These are phyloP conservation scores for Paedocypris sp. DNA, from an alignment of 2,113 vertebrate genomes.

Conservation along the genomic window DNA sequence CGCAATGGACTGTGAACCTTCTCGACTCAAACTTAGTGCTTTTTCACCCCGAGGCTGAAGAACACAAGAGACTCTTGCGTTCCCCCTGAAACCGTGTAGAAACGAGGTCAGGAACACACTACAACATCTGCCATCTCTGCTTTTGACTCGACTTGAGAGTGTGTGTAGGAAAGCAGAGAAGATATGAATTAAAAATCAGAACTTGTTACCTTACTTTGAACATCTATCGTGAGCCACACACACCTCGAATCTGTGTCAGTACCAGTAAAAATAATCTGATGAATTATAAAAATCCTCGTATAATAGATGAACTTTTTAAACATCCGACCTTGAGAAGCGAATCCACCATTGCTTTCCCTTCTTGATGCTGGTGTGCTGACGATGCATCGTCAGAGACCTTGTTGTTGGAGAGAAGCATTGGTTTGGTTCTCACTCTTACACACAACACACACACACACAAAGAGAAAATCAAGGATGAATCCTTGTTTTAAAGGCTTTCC, in stretches of 20 bases:
- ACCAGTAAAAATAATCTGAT: no score
- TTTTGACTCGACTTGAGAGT: no score
- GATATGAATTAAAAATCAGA: not conserved
- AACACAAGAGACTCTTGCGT: slow-evolving; percentile 12
- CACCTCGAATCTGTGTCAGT: no score
- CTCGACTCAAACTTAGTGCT: slow-evolving; percentile 48
- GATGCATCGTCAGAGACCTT: slow-evolving; percentile 54
- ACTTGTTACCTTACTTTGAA: no score
- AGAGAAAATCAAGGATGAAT: slow-evolving; percentile 30
- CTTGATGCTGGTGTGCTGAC: slow-evolving; percentile 39
- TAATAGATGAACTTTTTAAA: no score
- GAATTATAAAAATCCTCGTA: no score
- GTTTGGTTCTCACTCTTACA: slow-evolving; percentile 29
- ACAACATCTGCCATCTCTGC: not conserved
- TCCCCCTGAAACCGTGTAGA: not conserved
- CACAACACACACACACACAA: no score
- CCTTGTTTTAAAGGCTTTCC: slow-evolving; percentile 41
- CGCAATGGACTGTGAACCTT: slow-evolving; percentile 39
- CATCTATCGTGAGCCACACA: no score
- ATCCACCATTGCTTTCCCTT: slow-evolving; percentile 54
- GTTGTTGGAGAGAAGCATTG: slow-evolving; percentile 60
- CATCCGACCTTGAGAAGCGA: slow-evolving; percentile 57
- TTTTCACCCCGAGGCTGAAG: slow-evolving; percentile 47
- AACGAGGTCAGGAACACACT: not conserved
- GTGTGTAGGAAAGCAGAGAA: no score